Evolutionary conservation across 2,888 invertebrate genomes (phyloP).

Genomic region (Aelia acuminata): DNA sequence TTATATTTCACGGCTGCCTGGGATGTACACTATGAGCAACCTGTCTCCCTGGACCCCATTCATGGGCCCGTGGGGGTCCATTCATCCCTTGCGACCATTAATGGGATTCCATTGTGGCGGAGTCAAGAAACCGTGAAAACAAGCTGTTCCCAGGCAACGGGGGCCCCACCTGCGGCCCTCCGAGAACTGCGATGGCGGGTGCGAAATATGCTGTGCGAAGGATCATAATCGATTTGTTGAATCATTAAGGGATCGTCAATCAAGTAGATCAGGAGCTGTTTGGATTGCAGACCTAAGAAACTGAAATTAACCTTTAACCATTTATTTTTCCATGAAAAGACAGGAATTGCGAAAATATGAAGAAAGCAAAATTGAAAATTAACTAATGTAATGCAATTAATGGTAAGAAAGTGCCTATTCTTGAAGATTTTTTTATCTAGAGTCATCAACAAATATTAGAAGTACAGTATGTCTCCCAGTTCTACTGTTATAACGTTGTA

Average conservation of each 20-base stretch:
- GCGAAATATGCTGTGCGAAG: neutral
- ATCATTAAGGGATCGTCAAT: neutral
- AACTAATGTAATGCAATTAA: too few species aligned
- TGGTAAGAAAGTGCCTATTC: too few species aligned
- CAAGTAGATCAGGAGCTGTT: neutral
- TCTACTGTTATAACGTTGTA: too few species aligned
- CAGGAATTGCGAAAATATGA: too few species aligned
- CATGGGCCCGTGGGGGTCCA: slow-evolving; percentile 24
- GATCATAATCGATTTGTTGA: slow-evolving; percentile 14
- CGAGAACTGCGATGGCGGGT: slow-evolving; percentile 5
- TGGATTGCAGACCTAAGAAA: neutral
- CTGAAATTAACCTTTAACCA: neutral
- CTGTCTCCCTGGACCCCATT: slow-evolving; percentile 11
- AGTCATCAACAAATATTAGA: too few species aligned
- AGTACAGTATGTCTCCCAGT: too few species aligned
- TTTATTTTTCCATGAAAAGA: too few species aligned
- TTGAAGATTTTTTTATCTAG: too few species aligned
- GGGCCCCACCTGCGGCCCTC: neutral
- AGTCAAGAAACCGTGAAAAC: slow-evolving; percentile 29
- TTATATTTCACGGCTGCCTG: slow-evolving; percentile 48
- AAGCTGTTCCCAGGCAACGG: slow-evolving; percentile 25
- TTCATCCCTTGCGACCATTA: neutral
- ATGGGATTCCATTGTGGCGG: slow-evolving; percentile 7
- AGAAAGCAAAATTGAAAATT: too few species aligned
- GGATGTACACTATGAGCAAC: slow-evolving; percentile 29